Evolutionary conservation across 1,140 invertebrate genomes (phyloP).

Genomic region (Venustaconcha ellipsiformis): DNA sequence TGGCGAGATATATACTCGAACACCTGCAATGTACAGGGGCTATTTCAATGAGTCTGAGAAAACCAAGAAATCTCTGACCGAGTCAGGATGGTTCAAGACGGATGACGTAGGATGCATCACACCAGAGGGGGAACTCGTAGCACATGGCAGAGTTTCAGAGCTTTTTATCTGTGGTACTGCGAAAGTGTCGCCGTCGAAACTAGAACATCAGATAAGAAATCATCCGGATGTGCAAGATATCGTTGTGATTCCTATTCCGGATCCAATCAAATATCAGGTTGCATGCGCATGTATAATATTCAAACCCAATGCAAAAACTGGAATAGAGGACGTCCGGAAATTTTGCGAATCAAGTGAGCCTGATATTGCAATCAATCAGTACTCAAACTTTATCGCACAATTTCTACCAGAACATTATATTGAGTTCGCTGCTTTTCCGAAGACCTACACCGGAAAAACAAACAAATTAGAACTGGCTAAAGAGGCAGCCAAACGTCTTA

Average conservation of each 20-base stretch:
- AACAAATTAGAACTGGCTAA: too few relatives aligned
- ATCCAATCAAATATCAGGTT: too few relatives aligned
- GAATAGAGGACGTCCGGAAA: too few relatives aligned
- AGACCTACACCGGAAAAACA: too few relatives aligned
- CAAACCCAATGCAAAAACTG: too few relatives aligned
- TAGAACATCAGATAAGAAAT: constrained; percentile 1
- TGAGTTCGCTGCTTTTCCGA: too few relatives aligned
- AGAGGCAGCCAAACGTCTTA: too few relatives aligned
- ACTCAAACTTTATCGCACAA: too few relatives aligned
- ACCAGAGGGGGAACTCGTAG: neutral
- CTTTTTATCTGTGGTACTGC: neutral
- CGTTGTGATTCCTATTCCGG: neutral
- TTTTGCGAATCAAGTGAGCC: too few relatives aligned
- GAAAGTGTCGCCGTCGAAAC: neutral
- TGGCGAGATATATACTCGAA: neutral
- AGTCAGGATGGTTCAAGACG: constrained; percentile 1
- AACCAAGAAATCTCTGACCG: neutral
- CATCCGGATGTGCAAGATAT: constrained; percentile 13
- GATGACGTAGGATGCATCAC: constrained; percentile 7
- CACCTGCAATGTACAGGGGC: neutral
- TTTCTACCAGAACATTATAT: too few relatives aligned
- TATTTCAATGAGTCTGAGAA: constrained; percentile 1
- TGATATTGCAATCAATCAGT: too few relatives aligned
- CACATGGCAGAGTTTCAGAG: neutral
- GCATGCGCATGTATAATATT: too few relatives aligned